Evolutionary conservation across 1,140 invertebrate species (phyloP).

Genomic region (Brachionus angularis): DNA sequence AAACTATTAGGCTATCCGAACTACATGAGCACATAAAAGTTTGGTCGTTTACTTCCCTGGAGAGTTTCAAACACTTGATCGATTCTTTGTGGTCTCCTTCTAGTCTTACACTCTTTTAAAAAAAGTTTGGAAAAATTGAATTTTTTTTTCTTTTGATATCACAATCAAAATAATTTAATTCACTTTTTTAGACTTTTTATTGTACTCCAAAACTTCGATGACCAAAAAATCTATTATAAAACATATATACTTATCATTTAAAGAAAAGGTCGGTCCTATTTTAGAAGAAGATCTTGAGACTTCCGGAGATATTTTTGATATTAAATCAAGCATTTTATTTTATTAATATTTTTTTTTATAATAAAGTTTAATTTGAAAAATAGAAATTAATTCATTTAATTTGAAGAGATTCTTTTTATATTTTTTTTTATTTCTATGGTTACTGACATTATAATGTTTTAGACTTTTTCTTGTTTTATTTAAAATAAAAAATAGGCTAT

Average conservation of each 20-base stretch:
- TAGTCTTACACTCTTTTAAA: background rate
- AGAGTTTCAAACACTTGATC: slow-evolving; percentile 11
- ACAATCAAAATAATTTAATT: background rate
- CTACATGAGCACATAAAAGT: slow-evolving; percentile 2
- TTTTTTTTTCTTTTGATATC: background rate
- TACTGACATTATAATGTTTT: too few species aligned
- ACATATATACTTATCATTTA: background rate
- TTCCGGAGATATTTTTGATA: slow-evolving; percentile 7
- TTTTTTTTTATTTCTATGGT: too few species aligned
- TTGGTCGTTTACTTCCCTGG: background rate
- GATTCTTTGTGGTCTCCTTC: background rate
- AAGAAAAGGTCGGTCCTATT: background rate
- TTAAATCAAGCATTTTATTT: slow-evolving; percentile 1
- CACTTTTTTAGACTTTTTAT: slow-evolving; percentile 29
- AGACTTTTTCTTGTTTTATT: too few species aligned
- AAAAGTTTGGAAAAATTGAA: background rate
- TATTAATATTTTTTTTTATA: too few species aligned
- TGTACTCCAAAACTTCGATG: slow-evolving; percentile 20
- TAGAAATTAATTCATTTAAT: too few species aligned
- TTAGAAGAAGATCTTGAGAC: background rate
- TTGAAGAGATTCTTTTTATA: too few species aligned
- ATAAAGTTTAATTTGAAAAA: too few species aligned
- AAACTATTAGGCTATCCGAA: background rate
- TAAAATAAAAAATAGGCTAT: too few species aligned
- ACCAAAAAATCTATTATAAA: slow-evolving; percentile 11